Conservation (phyloP, 1,140 invertebrate genomes). For the Procambarus clarkii region DNA sequence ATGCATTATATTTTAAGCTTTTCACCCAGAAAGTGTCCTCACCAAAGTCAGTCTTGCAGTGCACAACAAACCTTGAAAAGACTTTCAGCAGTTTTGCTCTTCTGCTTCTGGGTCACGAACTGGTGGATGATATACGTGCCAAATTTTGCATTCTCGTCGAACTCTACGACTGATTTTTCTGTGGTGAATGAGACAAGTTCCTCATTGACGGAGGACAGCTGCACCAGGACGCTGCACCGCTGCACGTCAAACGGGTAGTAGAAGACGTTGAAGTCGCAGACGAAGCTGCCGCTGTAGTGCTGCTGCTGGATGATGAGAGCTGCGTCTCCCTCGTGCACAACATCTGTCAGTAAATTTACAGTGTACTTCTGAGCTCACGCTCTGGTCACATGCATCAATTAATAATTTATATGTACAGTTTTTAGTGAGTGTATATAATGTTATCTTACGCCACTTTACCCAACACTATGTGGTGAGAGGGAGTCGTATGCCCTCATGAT, state of each 20-base stretch:
- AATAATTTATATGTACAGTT: too few relatives aligned
- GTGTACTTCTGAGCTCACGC: too few relatives aligned
- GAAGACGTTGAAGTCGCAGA: conserved; percentile 50
- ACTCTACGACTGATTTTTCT: neutral
- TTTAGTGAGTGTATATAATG: too few relatives aligned
- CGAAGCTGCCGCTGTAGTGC: conserved; percentile 57
- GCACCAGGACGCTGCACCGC: conserved; percentile 44
- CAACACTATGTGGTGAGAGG: too few relatives aligned
- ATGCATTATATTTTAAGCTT: too few relatives aligned
- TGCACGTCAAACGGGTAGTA: conserved; percentile 58
- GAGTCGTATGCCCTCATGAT: too few relatives aligned
- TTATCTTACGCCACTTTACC: too few relatives aligned
- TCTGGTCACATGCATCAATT: too few relatives aligned
- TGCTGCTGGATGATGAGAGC: conserved; percentile 21
- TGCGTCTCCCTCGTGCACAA: neutral
- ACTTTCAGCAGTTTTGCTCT: neutral
- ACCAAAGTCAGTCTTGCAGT: too few relatives aligned
- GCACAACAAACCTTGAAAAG: too few relatives aligned
- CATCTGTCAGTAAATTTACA: neutral
- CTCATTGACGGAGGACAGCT: conserved; percentile 45
- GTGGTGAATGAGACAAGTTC: conserved; percentile 32
- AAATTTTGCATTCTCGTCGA: neutral
- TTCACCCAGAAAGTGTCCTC: too few relatives aligned
- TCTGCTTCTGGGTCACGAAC: neutral
- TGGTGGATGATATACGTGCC: neutral